Conservation (phyloP, 2,113 vertebrate species). For the Phocoena phocoena region DNA sequence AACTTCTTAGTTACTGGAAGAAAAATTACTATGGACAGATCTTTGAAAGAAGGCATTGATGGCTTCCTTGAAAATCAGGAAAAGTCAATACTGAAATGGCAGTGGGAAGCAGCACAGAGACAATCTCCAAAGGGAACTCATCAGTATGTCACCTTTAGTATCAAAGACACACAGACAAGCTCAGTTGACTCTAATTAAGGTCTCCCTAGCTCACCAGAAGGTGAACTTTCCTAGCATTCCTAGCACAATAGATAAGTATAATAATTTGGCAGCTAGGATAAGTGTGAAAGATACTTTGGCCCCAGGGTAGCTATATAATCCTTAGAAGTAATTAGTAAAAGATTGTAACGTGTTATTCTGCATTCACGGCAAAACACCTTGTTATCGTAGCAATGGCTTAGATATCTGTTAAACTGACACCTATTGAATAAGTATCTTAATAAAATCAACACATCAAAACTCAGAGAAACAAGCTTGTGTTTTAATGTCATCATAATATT, state of each 20-base stretch:
- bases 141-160: conserved; percentile 47
- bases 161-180: conserved; percentile 44
- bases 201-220: conserved; percentile 8
- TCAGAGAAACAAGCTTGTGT: not conserved
- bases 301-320: not conserved
- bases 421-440: not conserved
- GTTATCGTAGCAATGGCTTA: conserved; percentile 37
- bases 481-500: not conserved
- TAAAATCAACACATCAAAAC: not conserved
- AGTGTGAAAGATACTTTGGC: conserved; percentile 48
- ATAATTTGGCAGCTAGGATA: conserved; percentile 61
- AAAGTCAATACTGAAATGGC: not conserved
- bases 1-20: not conserved
- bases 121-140: conserved; percentile 33
- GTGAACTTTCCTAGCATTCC: conserved; percentile 48
- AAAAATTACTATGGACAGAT: not conserved
- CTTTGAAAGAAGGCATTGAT: conserved; percentile 35
- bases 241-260: conserved; percentile 42
- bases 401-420: conserved; percentile 46
- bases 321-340: conserved; percentile 58
- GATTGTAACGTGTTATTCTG: conserved; percentile 54
- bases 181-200: conserved; percentile 67
- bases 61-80: conserved; percentile 10
- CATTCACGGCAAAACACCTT: conserved; percentile 54
- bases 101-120: not conserved